Evolutionary conservation across 53 echinoderm and acorn worm genomes (phyloP), one percentile per base, ranked within the genome.

Genomic region (Antedon mediterranea): DNA sequence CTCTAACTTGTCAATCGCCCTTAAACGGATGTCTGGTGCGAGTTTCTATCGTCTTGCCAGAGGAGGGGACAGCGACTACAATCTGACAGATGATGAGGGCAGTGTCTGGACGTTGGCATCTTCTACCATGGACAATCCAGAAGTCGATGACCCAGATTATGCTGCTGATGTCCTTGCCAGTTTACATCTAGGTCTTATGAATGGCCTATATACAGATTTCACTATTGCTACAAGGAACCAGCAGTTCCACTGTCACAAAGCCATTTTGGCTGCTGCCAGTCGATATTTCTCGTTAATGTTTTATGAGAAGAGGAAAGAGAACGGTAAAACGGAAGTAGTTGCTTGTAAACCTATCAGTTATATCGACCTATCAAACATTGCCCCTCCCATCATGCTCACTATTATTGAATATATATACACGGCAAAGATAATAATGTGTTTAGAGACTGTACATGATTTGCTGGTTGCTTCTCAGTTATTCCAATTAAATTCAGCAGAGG

Each of bases 61-160:
- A 27, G 57, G 81, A 89, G 0, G 94, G 89, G n/a, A n/a, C 9
- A 94, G 94, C 76, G 87, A 89, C 81, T 94, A 89, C 83, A 90
- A 88, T 75, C 70, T 94, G 28, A 81, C 89, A 29, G 94, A 89
- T 30, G 89, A 91, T 4, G 94, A 91, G 43, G 94, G 91, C n/a
- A 91, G 94, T 74, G 91, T 89, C 1, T 94, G 94, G 94, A 94
- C 94, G 0, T 43, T 91, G 5, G 90, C 94, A 0, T 94, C 94
- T 6, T 94, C 97, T 1, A 78, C 76, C 30, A 84, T 81, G 31
- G 97, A 89, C 30, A 82, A 78, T 75, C 88, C 89, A 78, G 92
- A 92, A 76, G 90, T 92, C 0, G 98, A 92, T 34, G 92, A 98
- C 78, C 98, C 98, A 28, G 92, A 92, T 75, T 98, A 98, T 78